Conservation (phyloP, 1,140 invertebrate genomes). For the Eueides isabella region DNA sequence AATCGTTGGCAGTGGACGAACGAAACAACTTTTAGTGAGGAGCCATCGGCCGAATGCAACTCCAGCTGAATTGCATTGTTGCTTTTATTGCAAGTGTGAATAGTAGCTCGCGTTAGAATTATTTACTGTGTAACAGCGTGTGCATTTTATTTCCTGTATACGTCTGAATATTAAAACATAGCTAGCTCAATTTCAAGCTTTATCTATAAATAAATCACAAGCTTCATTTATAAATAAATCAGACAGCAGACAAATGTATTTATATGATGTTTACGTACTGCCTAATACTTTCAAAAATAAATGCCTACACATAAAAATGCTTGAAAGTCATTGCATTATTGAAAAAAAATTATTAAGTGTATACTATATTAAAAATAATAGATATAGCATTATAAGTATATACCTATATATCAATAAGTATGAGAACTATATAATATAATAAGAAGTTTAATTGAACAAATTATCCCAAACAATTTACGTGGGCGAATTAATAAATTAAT, state of each 20-base stretch:
- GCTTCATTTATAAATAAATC: constrained; percentile 8
- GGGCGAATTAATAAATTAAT: background rate
- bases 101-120: constrained; percentile 68
- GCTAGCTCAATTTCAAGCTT: background rate
- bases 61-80: constrained; percentile 78
- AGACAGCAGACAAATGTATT: no score
- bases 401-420: no score
- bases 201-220: constrained; percentile 3
- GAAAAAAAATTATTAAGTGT: no score
- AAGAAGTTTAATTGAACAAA: background rate
- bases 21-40: constrained; percentile 63
- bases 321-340: background rate
- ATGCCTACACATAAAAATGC: background rate
- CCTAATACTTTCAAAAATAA: background rate
- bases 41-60: constrained; percentile 66
- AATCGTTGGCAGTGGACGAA: constrained; percentile 44
- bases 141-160: constrained; percentile 27
- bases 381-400: no score
- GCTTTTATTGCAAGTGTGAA: constrained; percentile 75
- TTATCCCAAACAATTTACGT: background rate
- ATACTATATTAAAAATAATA: no score
- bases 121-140: constrained; percentile 56
- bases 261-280: background rate
- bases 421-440: background rate
- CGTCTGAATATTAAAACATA: constrained; percentile 13